These are phyloP conservation scores for Drosophila nikananu DNA, from an alignment of 1,140 invertebrate species.

Conservation along the genomic window DNA sequence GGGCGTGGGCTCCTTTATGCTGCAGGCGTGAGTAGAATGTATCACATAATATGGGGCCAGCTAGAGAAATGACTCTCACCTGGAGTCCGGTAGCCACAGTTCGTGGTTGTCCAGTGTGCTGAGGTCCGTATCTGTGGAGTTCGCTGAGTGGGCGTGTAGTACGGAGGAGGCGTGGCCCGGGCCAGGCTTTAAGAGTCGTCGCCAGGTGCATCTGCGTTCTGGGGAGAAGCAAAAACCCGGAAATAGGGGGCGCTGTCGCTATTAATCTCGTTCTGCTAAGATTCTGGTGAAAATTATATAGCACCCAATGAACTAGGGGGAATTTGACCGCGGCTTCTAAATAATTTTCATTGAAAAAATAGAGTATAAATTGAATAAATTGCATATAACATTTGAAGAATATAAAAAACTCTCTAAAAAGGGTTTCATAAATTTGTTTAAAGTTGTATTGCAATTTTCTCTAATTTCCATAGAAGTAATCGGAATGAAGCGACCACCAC, in stretches of 20 bases:
- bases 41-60: slow-evolving; percentile 1
- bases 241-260: slow-evolving; percentile 39
- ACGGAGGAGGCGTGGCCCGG: slow-evolving; percentile 86
- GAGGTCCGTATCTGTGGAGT: slow-evolving; percentile 92
- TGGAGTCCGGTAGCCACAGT: slow-evolving; percentile 91
- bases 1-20: slow-evolving; percentile 89
- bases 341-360: background rate
- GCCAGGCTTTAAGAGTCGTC: slow-evolving; percentile 86
- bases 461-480: too few relatives aligned
- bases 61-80: slow-evolving; percentile 76
- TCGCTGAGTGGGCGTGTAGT: slow-evolving; percentile 90
- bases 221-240: slow-evolving; percentile 47
- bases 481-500: too few relatives aligned
- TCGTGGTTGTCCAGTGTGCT: slow-evolving; percentile 92
- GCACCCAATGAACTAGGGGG: background rate
- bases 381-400: too few relatives aligned
- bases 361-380: too few relatives aligned
- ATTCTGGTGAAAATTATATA: background rate
- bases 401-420: too few relatives aligned
- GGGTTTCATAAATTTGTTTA: too few relatives aligned
- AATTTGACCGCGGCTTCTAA: background rate
- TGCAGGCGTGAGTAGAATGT: slow-evolving; percentile 22
- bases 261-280: slow-evolving; percentile 46
- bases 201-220: slow-evolving; percentile 89
- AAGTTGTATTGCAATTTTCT: too few relatives aligned